phyloP scores from a whole-genome alignment of 37 sponge, comb jelly and placozoan genomes.

The Lycopodina hypogea region DNA sequence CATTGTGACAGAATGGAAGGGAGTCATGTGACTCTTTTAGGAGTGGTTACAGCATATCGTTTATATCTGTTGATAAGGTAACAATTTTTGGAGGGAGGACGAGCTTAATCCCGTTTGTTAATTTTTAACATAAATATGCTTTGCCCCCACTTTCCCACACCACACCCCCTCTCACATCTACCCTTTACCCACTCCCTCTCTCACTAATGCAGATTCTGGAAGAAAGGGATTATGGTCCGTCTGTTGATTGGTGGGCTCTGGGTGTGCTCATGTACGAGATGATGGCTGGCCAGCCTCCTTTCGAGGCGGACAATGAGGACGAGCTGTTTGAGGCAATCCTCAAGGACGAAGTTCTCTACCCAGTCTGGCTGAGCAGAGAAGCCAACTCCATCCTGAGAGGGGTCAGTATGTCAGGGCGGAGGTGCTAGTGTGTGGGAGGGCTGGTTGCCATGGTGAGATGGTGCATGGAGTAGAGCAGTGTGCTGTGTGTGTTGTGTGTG shows the following conservation, averaged over 20 bases:
- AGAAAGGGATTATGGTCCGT: constrained; percentile 87
- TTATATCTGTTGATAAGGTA: no score
- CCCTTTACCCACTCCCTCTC: background rate
- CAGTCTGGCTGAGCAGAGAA: constrained; percentile 94
- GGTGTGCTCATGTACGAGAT: constrained; percentile 99
- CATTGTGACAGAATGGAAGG: background rate
- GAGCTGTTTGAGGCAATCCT: constrained; percentile 94
- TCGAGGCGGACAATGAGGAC: constrained; percentile 98
- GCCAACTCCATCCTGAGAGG: constrained; percentile 93
- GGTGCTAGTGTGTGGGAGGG: background rate
- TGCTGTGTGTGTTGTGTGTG: no score
- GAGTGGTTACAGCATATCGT: no score
- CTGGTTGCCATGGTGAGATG: background rate
- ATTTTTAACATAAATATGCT: no score
- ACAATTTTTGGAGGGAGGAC: no score
- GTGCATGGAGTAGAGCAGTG: background rate
- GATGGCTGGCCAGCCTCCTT: constrained; percentile 99
- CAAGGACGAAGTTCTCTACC: constrained; percentile 95
- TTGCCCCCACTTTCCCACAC: background rate
- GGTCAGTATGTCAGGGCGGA: constrained; percentile 51
- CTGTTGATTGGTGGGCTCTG: constrained; percentile 99
- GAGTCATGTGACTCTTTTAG: no score
- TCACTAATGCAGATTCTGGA: constrained; percentile 60
- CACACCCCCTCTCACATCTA: background rate
- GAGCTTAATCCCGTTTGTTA: no score